Percentiles rank a stretch among this genome's conserved stretches.
Conservation (phyloP, 1,140 invertebrate genomes). For the Hylyphantes graminicola region DNA sequence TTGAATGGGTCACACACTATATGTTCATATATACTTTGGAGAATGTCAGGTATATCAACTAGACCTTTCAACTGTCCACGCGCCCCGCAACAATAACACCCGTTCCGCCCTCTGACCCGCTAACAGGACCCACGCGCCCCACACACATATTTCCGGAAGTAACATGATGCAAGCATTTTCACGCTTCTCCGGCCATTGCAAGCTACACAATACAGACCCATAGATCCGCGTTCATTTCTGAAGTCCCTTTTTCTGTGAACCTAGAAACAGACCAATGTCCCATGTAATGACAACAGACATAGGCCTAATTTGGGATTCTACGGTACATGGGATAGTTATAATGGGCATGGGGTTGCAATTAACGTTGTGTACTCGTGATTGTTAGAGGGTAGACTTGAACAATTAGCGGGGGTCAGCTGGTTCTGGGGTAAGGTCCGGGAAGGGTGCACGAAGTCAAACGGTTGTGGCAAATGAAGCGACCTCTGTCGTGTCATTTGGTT, state of each 20-base stretch:
- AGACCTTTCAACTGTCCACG: background rate
- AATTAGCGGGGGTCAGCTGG: conserved; percentile 25
- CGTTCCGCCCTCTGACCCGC: background rate
- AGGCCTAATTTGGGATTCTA: too few relatives aligned
- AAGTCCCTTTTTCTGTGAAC: too few relatives aligned
- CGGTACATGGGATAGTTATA: too few relatives aligned
- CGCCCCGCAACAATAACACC: background rate
- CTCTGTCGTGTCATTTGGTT: background rate
- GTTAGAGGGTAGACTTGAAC: background rate
- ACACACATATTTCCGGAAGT: background rate
- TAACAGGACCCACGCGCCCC: conserved; percentile 1
- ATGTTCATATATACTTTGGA: background rate
- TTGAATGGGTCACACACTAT: too few relatives aligned
- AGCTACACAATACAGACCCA: background rate
- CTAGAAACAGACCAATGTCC: too few relatives aligned
- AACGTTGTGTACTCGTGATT: conserved; percentile 36
- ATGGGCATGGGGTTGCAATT: background rate
- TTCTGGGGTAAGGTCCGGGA: conserved; percentile 10
- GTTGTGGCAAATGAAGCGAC: background rate
- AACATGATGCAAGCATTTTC: conserved; percentile 33
- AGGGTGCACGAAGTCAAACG: background rate
- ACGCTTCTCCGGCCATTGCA: conserved; percentile 15
- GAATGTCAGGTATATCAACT: background rate
- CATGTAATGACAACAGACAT: too few relatives aligned
- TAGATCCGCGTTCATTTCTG: conserved; percentile 26